Percentiles rank a stretch among this genome's conserved stretches.
phyloP scores from a whole-genome alignment of 2,888 invertebrate genomes.

The Euproctis similis region DNA sequence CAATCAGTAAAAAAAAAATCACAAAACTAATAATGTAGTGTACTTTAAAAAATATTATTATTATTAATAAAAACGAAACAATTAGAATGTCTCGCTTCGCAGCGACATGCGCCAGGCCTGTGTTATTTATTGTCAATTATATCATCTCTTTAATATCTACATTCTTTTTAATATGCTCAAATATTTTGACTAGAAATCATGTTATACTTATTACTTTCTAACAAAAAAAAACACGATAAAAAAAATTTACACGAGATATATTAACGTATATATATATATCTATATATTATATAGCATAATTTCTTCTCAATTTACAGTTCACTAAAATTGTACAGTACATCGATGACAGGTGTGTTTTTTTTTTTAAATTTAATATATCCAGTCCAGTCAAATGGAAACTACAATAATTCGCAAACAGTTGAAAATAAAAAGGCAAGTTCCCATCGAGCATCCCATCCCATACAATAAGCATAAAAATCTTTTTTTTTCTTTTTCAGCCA shows the following conservation, averaged over 20 bases:
- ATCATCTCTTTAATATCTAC: constrained; percentile 68
- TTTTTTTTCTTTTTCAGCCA: too few relatives aligned
- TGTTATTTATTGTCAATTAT: constrained; percentile 76
- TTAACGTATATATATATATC: too few relatives aligned
- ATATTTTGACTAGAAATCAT: constrained; percentile 77
- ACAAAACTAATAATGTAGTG: constrained; percentile 46
- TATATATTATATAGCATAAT: constrained; percentile 70
- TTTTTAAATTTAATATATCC: constrained; percentile 28
- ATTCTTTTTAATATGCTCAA: constrained; percentile 72
- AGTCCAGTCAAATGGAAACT: too few relatives aligned
- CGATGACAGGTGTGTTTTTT: constrained; percentile 61
- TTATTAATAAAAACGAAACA: constrained; percentile 46
- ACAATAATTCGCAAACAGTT: too few relatives aligned
- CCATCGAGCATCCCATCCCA: too few relatives aligned
- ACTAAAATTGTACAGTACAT: constrained; percentile 69
- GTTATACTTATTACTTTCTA: constrained; percentile 70
- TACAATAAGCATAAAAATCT: too few relatives aligned
- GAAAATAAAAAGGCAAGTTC: too few relatives aligned
- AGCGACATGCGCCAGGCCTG: constrained; percentile 49
- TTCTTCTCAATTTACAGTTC: constrained; percentile 67
- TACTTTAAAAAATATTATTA: too few relatives aligned
- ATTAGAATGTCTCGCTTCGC: constrained; percentile 25
- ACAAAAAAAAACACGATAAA: constrained; percentile 71
- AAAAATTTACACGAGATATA: constrained; percentile 62
- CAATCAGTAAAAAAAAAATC: constrained; percentile 40